A percentile compares a stretch with the other conserved stretches of the same genome.
phyloP scores from a whole-genome alignment of 1,140 invertebrate species.

The Amyelois transitella region DNA sequence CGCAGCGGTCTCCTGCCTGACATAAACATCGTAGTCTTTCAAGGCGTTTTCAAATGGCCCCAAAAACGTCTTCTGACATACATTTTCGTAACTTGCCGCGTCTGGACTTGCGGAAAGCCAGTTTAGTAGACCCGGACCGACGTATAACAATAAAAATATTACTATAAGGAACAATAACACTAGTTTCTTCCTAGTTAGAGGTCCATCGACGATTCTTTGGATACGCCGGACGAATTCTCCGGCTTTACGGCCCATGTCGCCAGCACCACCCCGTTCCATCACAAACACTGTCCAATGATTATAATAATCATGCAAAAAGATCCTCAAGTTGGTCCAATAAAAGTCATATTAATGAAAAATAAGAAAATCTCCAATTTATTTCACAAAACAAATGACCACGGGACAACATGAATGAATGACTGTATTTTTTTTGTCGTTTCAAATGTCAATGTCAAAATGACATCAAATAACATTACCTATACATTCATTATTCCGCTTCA shows the following conservation, averaged over 20 bases:
- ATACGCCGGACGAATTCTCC: slow-evolving; percentile 71
- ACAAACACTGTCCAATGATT: slow-evolving; percentile 13
- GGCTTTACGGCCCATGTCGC: slow-evolving; percentile 58
- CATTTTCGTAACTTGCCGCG: slow-evolving; percentile 73
- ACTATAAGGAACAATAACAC: slow-evolving; percentile 77
- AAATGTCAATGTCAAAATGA: too few relatives aligned
- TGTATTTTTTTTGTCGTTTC: too few relatives aligned
- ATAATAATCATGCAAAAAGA: background rate
- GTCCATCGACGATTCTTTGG: slow-evolving; percentile 76
- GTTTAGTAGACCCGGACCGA: slow-evolving; percentile 78
- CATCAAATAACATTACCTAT: too few relatives aligned
- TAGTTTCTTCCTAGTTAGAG: slow-evolving; percentile 79
- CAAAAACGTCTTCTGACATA: slow-evolving; percentile 79
- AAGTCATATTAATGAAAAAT: background rate
- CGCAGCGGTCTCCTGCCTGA: slow-evolving; percentile 76
- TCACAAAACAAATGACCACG: background rate
- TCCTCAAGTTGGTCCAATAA: background rate
- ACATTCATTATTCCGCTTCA: too few relatives aligned
- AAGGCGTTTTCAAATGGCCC: slow-evolving; percentile 76
- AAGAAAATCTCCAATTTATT: background rate
- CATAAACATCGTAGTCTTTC: slow-evolving; percentile 80
- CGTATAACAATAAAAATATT: slow-evolving; percentile 78
- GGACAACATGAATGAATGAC: too few relatives aligned
- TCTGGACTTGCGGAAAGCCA: slow-evolving; percentile 75
- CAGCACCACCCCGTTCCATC: slow-evolving; percentile 52